Conservation (phyloP, 2,113 vertebrate genomes). For the Aviceda subcristata region DNA sequence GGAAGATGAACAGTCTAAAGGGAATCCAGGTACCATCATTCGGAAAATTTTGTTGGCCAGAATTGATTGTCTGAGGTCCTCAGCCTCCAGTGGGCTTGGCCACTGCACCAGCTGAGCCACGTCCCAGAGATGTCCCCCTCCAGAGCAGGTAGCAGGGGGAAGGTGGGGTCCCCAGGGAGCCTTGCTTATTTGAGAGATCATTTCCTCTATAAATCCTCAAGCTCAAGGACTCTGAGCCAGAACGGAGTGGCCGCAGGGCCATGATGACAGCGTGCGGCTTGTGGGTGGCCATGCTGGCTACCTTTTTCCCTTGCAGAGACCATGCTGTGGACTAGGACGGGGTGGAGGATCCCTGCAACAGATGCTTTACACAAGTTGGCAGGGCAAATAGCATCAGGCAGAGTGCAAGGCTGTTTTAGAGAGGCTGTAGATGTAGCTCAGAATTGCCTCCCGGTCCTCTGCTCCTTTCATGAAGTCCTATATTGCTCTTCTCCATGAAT, state of each 20-base stretch:
- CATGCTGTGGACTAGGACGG: background rate
- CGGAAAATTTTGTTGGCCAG: rapidly evolving
- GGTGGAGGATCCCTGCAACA: background rate
- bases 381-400: background rate
- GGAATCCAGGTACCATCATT: slow-evolving; percentile 80
- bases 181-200: background rate
- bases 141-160: background rate
- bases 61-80: background rate
- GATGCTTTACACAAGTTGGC: background rate
- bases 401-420: background rate
- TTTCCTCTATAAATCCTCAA: background rate
- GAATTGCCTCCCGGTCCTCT: background rate
- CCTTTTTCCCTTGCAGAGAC: background rate
- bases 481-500: background rate
- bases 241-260: background rate
- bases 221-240: background rate
- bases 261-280: background rate
- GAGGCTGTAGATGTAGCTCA: background rate
- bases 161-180: background rate
- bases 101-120: background rate
- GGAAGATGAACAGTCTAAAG: slow-evolving; percentile 88
- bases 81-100: background rate
- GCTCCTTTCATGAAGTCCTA: background rate
- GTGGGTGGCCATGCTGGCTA: background rate
- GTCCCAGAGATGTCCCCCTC: background rate